Evolutionary conservation across 2,888 invertebrate genomes (phyloP).

Genomic region (Oscheius onirici): DNA sequence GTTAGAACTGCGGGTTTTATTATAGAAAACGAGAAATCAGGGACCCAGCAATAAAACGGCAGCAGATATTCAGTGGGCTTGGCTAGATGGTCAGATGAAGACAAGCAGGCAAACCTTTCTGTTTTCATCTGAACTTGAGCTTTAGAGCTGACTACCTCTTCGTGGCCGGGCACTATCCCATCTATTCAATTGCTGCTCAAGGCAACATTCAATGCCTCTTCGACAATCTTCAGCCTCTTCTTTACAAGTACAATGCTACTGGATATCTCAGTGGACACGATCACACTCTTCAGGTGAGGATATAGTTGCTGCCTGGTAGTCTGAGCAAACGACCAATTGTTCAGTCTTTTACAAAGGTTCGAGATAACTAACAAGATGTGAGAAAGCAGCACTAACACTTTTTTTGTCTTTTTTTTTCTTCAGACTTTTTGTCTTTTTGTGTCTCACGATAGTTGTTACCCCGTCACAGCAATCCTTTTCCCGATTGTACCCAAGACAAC

Average conservation of each 20-base stretch:
- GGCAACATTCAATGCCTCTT: conserved; percentile 74
- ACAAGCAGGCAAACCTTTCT: conserved; percentile 46
- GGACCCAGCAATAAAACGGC: conserved; percentile 23
- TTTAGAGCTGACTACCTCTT: conserved; percentile 72
- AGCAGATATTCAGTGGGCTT: conserved; percentile 72
- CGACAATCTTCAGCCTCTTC: conserved; percentile 72
- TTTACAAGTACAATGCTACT: conserved; percentile 73
- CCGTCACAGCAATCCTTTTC: too few relatives aligned
- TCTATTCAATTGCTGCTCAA: conserved; percentile 74
- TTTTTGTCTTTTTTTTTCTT: too few relatives aligned
- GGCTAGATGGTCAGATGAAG: conserved; percentile 71
- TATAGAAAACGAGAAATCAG: background rate
- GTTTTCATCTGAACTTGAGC: background rate
- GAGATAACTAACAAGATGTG: too few relatives aligned
- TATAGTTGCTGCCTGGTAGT: too few relatives aligned
- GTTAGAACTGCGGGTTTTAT: background rate
- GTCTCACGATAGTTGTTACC: too few relatives aligned
- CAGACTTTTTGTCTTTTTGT: too few relatives aligned
- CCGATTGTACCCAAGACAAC: too few relatives aligned
- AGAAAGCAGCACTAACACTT: too few relatives aligned
- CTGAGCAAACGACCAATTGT: too few relatives aligned
- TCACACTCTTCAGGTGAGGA: conserved; percentile 73
- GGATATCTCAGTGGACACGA: conserved; percentile 75
- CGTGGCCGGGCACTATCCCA: conserved; percentile 74
- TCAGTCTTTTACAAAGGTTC: too few relatives aligned